Conservation (phyloP, 2,888 invertebrate genomes). For the Chrysotoxum bicinctum region DNA sequence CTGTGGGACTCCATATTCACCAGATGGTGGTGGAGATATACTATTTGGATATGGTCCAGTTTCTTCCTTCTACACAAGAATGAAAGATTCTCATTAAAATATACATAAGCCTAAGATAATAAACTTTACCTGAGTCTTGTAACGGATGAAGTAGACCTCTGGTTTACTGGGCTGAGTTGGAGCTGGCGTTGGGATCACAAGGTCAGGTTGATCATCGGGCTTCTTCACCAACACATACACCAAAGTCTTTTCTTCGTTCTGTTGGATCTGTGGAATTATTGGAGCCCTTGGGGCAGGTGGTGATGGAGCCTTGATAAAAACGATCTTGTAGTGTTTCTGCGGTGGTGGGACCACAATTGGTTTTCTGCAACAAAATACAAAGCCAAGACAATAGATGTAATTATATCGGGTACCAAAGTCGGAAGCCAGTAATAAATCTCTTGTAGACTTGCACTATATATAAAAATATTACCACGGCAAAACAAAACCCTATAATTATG, state of each 20-base stretch:
- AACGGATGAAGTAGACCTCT: slow-evolving; percentile 89
- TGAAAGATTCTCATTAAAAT: background rate
- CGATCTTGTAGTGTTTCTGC: slow-evolving; percentile 91
- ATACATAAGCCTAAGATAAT: background rate
- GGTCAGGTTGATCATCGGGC: slow-evolving; percentile 87
- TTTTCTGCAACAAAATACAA: slow-evolving; percentile 79
- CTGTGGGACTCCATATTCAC: slow-evolving; percentile 80
- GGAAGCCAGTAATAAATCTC: slow-evolving; percentile 66
- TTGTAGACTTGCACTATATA: background rate
- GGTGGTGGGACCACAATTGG: slow-evolving; percentile 84
- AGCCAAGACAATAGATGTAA: slow-evolving; percentile 21
- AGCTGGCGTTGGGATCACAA: slow-evolving; percentile 86
- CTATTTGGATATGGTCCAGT: slow-evolving; percentile 81
- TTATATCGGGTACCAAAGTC: slow-evolving; percentile 52
- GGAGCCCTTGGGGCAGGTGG: slow-evolving; percentile 85
- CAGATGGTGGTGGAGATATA: slow-evolving; percentile 78
- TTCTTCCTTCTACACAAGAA: slow-evolving; percentile 78
- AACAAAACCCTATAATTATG: slow-evolving; percentile 66
- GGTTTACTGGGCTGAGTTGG: slow-evolving; percentile 89
- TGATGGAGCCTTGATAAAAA: slow-evolving; percentile 89
- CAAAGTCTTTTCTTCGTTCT: slow-evolving; percentile 89
- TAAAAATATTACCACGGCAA: background rate
- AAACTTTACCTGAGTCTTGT: slow-evolving; percentile 85
- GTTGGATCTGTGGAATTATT: slow-evolving; percentile 85
- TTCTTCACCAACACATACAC: slow-evolving; percentile 90